A percentile compares a stretch with the other conserved stretches of the same genome.
Evolutionary conservation across 2,113 vertebrate species (phyloP).

Genomic region (Atrichornis clamosus): DNA sequence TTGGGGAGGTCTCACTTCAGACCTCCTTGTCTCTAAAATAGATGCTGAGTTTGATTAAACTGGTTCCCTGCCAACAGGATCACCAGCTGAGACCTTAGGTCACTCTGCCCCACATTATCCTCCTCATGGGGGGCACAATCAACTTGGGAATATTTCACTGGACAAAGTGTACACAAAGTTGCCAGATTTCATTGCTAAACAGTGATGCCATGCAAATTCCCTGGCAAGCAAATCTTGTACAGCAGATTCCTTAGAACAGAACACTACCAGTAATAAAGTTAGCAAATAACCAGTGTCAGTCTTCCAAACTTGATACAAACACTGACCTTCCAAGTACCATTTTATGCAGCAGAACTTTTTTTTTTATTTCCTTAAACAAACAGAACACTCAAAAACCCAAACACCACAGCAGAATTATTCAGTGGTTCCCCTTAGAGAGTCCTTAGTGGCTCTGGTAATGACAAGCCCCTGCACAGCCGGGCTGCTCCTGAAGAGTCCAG

Average conservation of each 20-base stretch:
- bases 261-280: background rate
- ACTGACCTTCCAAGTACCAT: background rate
- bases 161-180: background rate
- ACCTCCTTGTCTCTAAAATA: background rate
- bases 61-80: background rate
- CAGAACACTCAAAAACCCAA: background rate
- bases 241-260: background rate
- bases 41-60: background rate
- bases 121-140: background rate
- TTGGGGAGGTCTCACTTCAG: background rate
- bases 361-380: background rate
- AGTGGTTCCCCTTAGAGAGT: background rate
- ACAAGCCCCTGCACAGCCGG: background rate
- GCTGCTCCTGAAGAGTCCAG: background rate
- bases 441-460: background rate
- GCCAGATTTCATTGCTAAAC: background rate
- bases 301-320: background rate
- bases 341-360: background rate
- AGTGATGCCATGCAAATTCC: background rate
- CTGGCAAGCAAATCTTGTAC: background rate
- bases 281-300: background rate
- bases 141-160: background rate
- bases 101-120: background rate
- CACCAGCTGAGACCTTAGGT: background rate
- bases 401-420: background rate